Conservation (phyloP, 2,888 invertebrate genomes). For the Euphydryas editha region DNA sequence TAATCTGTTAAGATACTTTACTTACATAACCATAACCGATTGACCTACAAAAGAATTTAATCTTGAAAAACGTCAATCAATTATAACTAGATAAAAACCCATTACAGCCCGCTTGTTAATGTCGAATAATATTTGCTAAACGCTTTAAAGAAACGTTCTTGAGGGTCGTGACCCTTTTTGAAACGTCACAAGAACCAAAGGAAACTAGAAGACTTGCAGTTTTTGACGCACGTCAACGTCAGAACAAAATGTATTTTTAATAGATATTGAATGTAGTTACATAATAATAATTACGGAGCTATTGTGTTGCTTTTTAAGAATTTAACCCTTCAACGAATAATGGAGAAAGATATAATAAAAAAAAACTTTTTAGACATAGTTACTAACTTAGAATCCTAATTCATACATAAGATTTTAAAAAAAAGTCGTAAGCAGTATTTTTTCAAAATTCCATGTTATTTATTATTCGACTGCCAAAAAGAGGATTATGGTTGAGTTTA, state of each 20-base stretch:
- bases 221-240: slow-evolving; percentile 35
- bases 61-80: slow-evolving; percentile 19
- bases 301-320: slow-evolving; percentile 4
- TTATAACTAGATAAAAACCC: slow-evolving; percentile 11
- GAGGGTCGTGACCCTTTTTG: slow-evolving; percentile 34
- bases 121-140: slow-evolving; percentile 16
- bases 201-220: slow-evolving; percentile 8
- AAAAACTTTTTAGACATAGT: too few relatives aligned
- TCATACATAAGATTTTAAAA: too few relatives aligned
- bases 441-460: too few relatives aligned
- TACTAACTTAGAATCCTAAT: too few relatives aligned
- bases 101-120: slow-evolving; percentile 5
- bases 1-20: not conserved
- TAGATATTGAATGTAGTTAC: slow-evolving; percentile 24
- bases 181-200: slow-evolving; percentile 24
- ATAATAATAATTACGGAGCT: not conserved
- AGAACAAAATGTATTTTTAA: slow-evolving; percentile 34
- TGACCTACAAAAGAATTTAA: slow-evolving; percentile 11
- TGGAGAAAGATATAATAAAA: not conserved
- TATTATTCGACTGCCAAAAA: too few relatives aligned
- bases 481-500: too few relatives aligned
- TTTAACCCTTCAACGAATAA: not conserved
- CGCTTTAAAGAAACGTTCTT: not conserved
- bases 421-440: too few relatives aligned
- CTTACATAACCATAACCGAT: slow-evolving; percentile 34